Base-by-base conservation (phyloP, 2,797 vertebrate genomes). In the Gadopsis bispinosus region DNA sequence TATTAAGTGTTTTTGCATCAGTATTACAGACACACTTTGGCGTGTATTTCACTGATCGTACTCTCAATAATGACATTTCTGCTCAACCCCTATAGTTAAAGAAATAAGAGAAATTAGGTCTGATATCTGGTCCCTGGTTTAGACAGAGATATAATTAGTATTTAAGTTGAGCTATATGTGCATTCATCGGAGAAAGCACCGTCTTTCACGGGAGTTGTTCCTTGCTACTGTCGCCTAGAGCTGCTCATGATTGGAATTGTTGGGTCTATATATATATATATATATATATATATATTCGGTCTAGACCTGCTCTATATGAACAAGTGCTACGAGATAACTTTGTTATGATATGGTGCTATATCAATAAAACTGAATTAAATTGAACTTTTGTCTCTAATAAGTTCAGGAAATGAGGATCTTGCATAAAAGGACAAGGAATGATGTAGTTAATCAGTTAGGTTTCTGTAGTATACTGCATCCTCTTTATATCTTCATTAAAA, bases 111-210 rank as follows among this genome's bases (percentile, higher is more conserved):
- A 35, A 48, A 47, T 19, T 14, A 74, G 5, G 48, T 43, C 10
- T 64, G 9, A 14, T 10, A 61, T 22, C 26, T 35, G 26, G 26
- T 54, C 45, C 7, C 7, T 37, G 55, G 29, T 7, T 35, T 43
- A 47, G 54, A 29, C 41, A 19, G 53, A 56, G 14, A 5, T 50
- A 37, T 19, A 50, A 29, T 29, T 71, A 22, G 39, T 72, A 35
- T 47, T 64, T 63, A 63, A 73, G 6, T 22, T 73, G 60, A 63
- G 37, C 50, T 64, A 20, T 5, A 8, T 19, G 47, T 10, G 37
- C n/a, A 37, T 73, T 55, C 33, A 29, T 16, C 33, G 31, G 19
- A 60, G 29, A 69, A 11, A 48, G 29, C 5, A n/a, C 11, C 26
- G 2, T 26, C 26, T 26, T 26, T 26, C 26, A 26, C 26, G 26